These are phyloP conservation scores for Neria commutata DNA, from an alignment of 2,888 invertebrate genomes.

Conservation along the genomic window DNA sequence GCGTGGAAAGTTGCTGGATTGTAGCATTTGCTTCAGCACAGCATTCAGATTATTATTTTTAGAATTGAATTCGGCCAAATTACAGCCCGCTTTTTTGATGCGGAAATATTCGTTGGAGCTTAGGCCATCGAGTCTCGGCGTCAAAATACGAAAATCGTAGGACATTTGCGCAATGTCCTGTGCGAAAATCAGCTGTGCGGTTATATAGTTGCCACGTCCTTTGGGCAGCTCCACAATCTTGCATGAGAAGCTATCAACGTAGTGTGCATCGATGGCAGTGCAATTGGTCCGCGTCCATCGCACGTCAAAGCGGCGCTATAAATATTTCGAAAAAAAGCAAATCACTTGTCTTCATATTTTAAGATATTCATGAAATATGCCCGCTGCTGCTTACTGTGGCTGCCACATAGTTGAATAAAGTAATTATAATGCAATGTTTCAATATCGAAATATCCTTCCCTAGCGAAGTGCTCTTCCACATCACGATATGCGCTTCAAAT, in stretches of 20 bases:
- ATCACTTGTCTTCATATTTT: too few relatives aligned
- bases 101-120: constrained; percentile 8
- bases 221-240: constrained; percentile 32
- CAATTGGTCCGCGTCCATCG: constrained; percentile 30
- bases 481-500: too few relatives aligned
- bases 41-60: constrained; percentile 29
- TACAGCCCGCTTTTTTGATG: constrained; percentile 26
- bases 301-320: constrained; percentile 24
- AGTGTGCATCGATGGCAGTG: constrained; percentile 34
- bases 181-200: constrained; percentile 19
- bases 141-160: background rate
- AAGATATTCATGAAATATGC: too few relatives aligned
- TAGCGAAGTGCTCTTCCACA: too few relatives aligned
- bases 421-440: too few relatives aligned
- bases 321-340: background rate
- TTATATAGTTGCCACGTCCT: constrained; percentile 34
- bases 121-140: background rate
- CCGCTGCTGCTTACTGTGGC: too few relatives aligned
- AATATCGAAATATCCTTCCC: too few relatives aligned
- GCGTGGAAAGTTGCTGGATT: constrained; percentile 29
- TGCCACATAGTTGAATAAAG: too few relatives aligned
- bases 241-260: constrained; percentile 29
- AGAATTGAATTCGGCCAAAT: constrained; percentile 20
- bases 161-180: background rate
- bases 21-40: constrained; percentile 24